Conservation (phyloP, 2,113 vertebrate genomes). For the Tor tambroides region DNA sequence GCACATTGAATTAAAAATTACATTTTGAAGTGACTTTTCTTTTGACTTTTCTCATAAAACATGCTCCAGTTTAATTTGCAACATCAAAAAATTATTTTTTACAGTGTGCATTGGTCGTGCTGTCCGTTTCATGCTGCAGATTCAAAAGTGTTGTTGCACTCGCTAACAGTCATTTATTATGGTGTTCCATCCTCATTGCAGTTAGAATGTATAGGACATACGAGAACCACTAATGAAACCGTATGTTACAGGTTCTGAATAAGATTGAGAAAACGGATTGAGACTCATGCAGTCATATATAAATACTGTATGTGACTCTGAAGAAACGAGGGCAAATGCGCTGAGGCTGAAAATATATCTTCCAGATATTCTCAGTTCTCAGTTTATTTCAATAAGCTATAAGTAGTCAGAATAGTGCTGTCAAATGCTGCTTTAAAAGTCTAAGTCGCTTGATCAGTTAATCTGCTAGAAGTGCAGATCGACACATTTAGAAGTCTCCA, state of each 20-base stretch:
- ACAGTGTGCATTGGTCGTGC: too few species aligned
- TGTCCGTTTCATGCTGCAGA: too few species aligned
- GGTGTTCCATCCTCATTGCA: neutral
- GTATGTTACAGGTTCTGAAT: neutral
- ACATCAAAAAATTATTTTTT: too few species aligned
- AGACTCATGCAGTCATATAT: neutral
- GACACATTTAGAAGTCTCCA: conserved; percentile 14
- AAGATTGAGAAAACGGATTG: neutral
- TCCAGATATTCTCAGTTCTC: neutral
- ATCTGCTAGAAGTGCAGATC: conserved; percentile 24
- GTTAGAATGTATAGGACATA: neutral
- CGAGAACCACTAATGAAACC: neutral
- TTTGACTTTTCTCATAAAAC: too few species aligned
- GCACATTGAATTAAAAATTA: too few species aligned
- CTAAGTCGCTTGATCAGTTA: conserved; percentile 32
- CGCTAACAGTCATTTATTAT: neutral
- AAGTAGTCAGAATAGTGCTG: neutral
- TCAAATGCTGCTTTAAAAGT: conserved; percentile 30
- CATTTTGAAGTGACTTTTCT: too few species aligned
- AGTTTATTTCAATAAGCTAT: conserved; percentile 25
- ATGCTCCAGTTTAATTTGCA: too few species aligned
- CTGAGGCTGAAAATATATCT: neutral
- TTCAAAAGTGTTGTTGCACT: neutral
- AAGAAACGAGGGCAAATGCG: neutral
- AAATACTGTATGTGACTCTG: neutral